Conservation (phyloP, 2,888 invertebrate genomes). For the Hololepta plana region DNA sequence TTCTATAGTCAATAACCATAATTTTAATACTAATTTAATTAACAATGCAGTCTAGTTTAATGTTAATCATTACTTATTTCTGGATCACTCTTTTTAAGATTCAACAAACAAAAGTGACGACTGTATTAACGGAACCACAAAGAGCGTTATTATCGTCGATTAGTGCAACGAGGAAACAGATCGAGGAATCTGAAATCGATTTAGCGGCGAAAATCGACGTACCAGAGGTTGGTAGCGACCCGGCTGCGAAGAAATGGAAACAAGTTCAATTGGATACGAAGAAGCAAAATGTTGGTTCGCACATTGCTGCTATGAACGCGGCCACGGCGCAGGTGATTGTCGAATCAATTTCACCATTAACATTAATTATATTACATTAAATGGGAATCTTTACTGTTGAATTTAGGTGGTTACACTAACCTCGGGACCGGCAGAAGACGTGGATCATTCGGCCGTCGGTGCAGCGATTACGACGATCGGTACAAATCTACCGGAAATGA, state of each 20-base stretch:
- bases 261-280: conserved; percentile 86
- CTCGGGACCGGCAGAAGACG: conserved; percentile 60
- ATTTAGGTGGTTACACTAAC: conserved; percentile 23
- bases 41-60: too few relatives aligned
- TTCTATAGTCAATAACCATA: too few relatives aligned
- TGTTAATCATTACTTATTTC: too few relatives aligned
- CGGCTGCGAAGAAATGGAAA: conserved; percentile 83
- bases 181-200: conserved; percentile 70
- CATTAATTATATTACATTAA: conserved; percentile 1
- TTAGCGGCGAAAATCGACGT: conserved; percentile 33
- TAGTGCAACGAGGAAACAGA: conserved; percentile 71
- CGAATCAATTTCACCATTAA: conserved; percentile 1
- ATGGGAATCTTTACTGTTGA: conserved; percentile 1
- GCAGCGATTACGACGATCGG: conserved; percentile 96
- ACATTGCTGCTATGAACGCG: conserved; percentile 98
- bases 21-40: too few relatives aligned
- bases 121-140: conserved; percentile 79
- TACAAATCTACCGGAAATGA: conserved; percentile 90
- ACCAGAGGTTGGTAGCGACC: conserved; percentile 65
- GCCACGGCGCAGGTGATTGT: conserved; percentile 85
- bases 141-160: conserved; percentile 84
- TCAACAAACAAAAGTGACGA: conserved; percentile 72
- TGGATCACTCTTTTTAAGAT: too few relatives aligned
- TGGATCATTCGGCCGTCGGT: conserved; percentile 90
- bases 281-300: conserved; percentile 90